Base-by-base conservation (phyloP, 2,797 vertebrate genomes). In the Parauchenoglanis punctatus region DNA sequence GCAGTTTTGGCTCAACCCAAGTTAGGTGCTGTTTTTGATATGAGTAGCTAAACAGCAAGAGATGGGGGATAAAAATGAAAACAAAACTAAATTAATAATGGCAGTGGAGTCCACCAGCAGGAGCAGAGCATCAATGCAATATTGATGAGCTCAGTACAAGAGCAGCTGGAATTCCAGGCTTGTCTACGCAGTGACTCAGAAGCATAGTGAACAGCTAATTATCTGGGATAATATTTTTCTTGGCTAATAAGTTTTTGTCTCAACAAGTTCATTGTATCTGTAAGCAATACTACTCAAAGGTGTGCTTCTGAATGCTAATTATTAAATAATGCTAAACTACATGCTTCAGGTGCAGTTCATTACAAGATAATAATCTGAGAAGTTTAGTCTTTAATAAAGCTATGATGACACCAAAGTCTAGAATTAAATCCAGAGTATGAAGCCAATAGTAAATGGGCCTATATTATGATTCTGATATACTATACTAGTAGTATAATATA, bases 11-110 rank as follows among this genome's bases (percentile, higher is more conserved):
- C 61, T 85, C 59, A 28, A 56, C 56, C 35, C 49, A 11, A 89
- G 35, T 77, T 35, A 73, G 81, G 13, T 78, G 68, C 70, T 63
- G 88, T 81, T 70, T 86, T 23, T 67, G 85, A 82, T 54, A 75
- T 68, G 58, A 84, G 83, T 40, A 87, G 63, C 70, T 61, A 44
- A 87, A 58, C 76, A 88, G 81, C 85, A 84, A 83, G 85, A 87
- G 87, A 81, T 73, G 85, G 73, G 81, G 77, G 83, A 87, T 86
- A 2, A 73, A 58, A 67, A 91, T 93, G 92, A 94, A 95, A 93
- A 95, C 92, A 89, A 94, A 93, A 89, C 89, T 95, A 93, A 96
- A 96, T 95, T 93, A 95, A 90, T 95, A 93, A 96, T 95, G 94
- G 35, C 80, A 91, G 85, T 86, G 40, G 84, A 90, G 91, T 91